phyloP scores from a whole-genome alignment of 2,797 vertebrate species.

The Cryptoblepharus egeriae region DNA sequence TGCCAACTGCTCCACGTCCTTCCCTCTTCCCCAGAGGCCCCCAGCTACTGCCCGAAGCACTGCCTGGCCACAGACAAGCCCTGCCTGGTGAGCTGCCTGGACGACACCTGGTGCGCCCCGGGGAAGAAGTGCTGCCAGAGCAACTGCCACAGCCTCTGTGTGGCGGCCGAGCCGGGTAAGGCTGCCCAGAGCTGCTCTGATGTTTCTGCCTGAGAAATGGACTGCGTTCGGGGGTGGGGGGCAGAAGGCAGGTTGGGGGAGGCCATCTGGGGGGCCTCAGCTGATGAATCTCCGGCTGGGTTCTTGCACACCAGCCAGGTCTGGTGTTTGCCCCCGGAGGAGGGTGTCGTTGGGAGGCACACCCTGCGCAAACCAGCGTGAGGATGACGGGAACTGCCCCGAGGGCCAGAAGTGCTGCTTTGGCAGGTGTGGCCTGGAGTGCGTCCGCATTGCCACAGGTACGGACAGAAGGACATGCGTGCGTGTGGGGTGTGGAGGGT shows the following conservation, averaged over 20 bases:
- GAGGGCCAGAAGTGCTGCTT: conserved; percentile 19
- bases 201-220: too few relatives aligned
- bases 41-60: neutral
- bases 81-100: conserved; percentile 8
- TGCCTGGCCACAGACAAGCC: rapidly evolving
- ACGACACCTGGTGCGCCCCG: neutral
- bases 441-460: neutral
- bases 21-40: neutral
- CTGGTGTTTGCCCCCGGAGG: neutral
- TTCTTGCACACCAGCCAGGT: neutral
- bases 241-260: neutral
- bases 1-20: rapidly evolving
- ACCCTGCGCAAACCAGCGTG: neutral
- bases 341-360: neutral
- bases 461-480: too few relatives aligned
- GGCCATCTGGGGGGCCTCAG: neutral
- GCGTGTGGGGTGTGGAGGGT: rapidly evolving
- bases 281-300: neutral
- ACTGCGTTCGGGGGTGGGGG: neutral
- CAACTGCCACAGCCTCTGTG: neutral
- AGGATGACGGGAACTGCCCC: conserved; percentile 2
- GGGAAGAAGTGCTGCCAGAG: conserved; percentile 5
- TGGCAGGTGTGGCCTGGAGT: neutral
- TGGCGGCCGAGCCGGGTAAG: neutral
- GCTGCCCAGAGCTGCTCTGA: too few relatives aligned